Evolutionary conservation across 2,113 vertebrate species (phyloP).

Genomic region (Macheiramphus alcinus): DNA sequence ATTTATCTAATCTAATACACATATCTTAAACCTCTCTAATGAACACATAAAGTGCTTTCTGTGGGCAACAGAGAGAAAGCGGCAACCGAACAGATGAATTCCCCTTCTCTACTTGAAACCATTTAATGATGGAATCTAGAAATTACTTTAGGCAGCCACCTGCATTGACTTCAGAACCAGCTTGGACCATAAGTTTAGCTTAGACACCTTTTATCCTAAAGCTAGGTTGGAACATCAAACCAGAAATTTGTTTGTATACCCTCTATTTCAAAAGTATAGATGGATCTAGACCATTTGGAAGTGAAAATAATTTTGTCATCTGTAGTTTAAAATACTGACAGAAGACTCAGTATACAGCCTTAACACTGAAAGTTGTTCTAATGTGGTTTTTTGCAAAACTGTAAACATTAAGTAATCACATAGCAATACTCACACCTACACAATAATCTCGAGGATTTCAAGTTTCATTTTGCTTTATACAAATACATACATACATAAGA

Average conservation of each 20-base stretch:
- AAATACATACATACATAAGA: not conserved
- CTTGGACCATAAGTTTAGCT: not conserved
- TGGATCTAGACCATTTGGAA: not conserved
- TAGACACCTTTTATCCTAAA: not conserved
- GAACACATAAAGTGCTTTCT: not conserved
- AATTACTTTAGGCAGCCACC: not conserved
- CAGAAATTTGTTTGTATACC: not conserved
- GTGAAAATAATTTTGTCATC: not conserved
- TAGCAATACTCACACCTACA: not conserved
- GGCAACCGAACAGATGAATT: not conserved
- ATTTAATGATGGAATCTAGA: not conserved
- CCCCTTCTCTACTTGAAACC: not conserved
- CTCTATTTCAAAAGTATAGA: not conserved
- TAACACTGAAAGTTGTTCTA: not conserved
- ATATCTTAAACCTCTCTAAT: not conserved
- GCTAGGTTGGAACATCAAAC: not conserved
- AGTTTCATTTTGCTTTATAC: not conserved
- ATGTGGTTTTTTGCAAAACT: not conserved
- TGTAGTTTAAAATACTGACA: not conserved
- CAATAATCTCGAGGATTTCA: not conserved
- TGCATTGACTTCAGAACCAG: not conserved
- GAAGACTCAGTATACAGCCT: not conserved
- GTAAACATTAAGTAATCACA: not conserved
- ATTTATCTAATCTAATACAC: not conserved
- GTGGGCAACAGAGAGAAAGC: not conserved